A percentile compares a stretch with the other conserved stretches of the same genome.
phyloP scores from a whole-genome alignment of 2,888 invertebrate species.

The Sceliomorpha sp. region DNA sequence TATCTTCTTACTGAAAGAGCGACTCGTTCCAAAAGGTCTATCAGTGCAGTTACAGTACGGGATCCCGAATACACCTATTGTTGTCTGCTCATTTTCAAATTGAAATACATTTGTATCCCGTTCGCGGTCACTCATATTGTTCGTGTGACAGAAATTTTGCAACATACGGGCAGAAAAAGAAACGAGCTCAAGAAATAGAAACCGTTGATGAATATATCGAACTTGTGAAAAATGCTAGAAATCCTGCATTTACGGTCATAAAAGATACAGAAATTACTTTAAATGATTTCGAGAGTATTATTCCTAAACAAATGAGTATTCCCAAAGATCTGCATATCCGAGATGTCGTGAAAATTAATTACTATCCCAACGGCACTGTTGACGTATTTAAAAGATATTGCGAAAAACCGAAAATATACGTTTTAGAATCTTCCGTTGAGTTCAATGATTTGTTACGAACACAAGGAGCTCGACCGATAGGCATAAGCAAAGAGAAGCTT shows the following conservation, averaged over 20 bases:
- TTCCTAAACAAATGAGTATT: not conserved
- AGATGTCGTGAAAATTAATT: conserved; percentile 23
- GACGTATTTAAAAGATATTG: conserved; percentile 17
- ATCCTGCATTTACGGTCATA: conserved; percentile 20
- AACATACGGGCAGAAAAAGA: not conserved
- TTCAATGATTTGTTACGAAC: conserved; percentile 15
- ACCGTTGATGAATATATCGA: conserved; percentile 2
- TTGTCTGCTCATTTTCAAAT: too few species aligned
- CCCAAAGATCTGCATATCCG: conserved; percentile 20
- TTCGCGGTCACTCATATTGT: too few species aligned
- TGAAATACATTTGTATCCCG: too few species aligned
- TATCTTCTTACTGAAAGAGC: too few species aligned
- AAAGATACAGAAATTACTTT: not conserved
- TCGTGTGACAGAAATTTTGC: not conserved
- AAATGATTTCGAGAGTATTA: conserved; percentile 16
- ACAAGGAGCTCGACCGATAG: conserved; percentile 8
- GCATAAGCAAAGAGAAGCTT: conserved; percentile 23
- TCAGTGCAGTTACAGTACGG: too few species aligned
- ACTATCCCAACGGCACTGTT: conserved; percentile 20
- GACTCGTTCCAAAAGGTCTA: too few species aligned
- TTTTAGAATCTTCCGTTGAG: conserved; percentile 1
- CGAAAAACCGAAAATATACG: conserved; percentile 15
- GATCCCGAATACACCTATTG: too few species aligned
- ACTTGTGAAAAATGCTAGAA: conserved; percentile 11
- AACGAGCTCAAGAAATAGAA: not conserved